Base-by-base conservation (phyloP, 2,888 invertebrate genomes). In the Peribatodes rhomboidaria region DNA sequence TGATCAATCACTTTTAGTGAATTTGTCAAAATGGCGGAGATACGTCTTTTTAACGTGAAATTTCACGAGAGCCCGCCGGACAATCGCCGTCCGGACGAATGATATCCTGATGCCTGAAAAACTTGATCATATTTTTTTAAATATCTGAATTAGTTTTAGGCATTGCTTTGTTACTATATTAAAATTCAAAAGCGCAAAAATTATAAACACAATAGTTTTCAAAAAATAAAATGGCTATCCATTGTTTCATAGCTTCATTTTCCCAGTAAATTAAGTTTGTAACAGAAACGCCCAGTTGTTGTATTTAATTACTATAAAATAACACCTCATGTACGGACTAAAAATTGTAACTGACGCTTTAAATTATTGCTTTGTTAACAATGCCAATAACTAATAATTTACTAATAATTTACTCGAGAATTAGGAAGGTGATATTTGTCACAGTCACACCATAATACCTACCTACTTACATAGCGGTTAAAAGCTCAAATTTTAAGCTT, bases 201-300 rank as follows among this genome's bases (percentile, higher is more conserved):
- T 27, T 14, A 46, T 13, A 14, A n/a, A 16, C 33, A 14, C 11
- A 16, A 16, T 16, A 42, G 42, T 37, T 14, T 33, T 46, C 16
- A 11, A 50, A 41, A 47, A 11, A 18, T 16, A 50, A 41, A 39
- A 14, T 14, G 16, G 2, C 2, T 31, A 50, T 60, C 35, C 35
- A 60, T 52, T 60, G 22, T 52, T 60, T 52, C 35, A 11, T 42
- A 33, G 20, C 52, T 53, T 53, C 56, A 47, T 54, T 37, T 49
- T 47, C 63, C 60, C 14, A 53, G 42, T 61, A 57, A 14, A 50
- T 35, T 42, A 18, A 31, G 41, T 42, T 42, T 35, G 33, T 52
- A 14, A 59, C 50, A 50, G 58, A 59, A 33, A 50, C 58, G 58
- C 50, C 58, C 42, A 50, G 20, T n/a, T 61, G 35, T 57, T 58